phyloP scores from a whole-genome alignment of 2,113 vertebrate genomes.

The Silurus asotus region DNA sequence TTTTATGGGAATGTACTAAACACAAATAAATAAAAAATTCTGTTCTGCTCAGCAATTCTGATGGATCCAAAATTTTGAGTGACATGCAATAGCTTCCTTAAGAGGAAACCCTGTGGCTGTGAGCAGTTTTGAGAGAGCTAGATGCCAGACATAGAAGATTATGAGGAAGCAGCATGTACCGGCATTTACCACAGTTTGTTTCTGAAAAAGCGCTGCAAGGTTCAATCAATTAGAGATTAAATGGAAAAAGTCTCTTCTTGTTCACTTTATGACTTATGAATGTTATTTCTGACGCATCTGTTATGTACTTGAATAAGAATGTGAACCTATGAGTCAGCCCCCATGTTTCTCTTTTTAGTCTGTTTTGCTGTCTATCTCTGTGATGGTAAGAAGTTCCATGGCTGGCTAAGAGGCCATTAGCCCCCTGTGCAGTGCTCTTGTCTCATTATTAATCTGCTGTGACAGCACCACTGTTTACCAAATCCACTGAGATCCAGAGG shows the following conservation, averaged over 20 bases:
- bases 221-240: not conserved
- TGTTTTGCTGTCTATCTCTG: conserved; percentile 4
- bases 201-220: conserved; percentile 18
- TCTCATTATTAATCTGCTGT: conserved; percentile 78
- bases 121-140: conserved; percentile 52
- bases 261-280: not conserved
- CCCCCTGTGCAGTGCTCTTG: conserved; percentile 62
- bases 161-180: conserved; percentile 33
- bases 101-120: conserved; percentile 43
- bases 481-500: conserved; percentile 73
- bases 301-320: not conserved
- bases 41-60: conserved; percentile 24
- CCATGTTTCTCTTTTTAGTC: not conserved
- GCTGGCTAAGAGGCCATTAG: conserved; percentile 71
- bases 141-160: conserved; percentile 54
- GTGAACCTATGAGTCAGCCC: not conserved
- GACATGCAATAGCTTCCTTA: conserved; percentile 62
- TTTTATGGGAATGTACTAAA: conserved; percentile 10
- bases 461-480: conserved; percentile 80
- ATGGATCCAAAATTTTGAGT: not conserved
- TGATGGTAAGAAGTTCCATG: conserved; percentile 68
- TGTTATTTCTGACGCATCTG: not conserved
- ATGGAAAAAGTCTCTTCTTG: not conserved
- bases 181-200: conserved; percentile 29
- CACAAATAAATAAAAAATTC: conserved; percentile 14